phyloP scores from a whole-genome alignment of 2,888 invertebrate species.

The Incurvaria masculella region DNA sequence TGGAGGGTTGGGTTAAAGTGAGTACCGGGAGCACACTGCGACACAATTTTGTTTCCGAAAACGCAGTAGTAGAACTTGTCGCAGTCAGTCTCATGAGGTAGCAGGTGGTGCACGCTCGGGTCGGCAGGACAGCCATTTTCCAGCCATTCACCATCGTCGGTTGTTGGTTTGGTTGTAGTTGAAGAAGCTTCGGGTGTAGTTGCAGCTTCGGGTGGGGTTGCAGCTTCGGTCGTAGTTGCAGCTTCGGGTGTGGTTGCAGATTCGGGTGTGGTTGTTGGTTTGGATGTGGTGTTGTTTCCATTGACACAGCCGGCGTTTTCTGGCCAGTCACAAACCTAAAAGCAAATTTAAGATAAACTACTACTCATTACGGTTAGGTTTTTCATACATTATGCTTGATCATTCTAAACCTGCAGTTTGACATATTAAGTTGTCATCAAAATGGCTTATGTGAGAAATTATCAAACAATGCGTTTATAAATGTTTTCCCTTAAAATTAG shows the following conservation, averaged over 20 bases:
- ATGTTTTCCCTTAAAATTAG: background rate
- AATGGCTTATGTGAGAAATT: background rate
- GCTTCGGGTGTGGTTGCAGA: no score
- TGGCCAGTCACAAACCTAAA: slow-evolving; percentile 6
- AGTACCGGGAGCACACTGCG: slow-evolving; percentile 9
- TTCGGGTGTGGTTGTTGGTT: no score
- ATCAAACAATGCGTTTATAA: background rate
- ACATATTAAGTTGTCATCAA: no score
- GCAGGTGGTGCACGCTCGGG: slow-evolving; percentile 10
- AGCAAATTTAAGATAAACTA: no score
- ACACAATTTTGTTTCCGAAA: slow-evolving; percentile 9
- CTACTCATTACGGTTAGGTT: no score
- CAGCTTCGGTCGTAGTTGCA: no score
- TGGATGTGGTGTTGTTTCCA: no score
- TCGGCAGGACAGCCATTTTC: slow-evolving; percentile 14
- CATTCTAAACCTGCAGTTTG: no score
- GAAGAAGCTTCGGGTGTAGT: background rate
- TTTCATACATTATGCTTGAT: no score
- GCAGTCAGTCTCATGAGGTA: slow-evolving; percentile 15
- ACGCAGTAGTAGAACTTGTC: slow-evolving; percentile 16
- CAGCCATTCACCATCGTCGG: slow-evolving; percentile 5
- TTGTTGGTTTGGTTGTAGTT: no score
- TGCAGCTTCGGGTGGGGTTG: background rate
- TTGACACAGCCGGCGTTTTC: background rate
- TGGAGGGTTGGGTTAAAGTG: slow-evolving; percentile 13